Evolutionary conservation across 2,888 invertebrate species (phyloP).

Genomic region (Branchellion lobata): DNA sequence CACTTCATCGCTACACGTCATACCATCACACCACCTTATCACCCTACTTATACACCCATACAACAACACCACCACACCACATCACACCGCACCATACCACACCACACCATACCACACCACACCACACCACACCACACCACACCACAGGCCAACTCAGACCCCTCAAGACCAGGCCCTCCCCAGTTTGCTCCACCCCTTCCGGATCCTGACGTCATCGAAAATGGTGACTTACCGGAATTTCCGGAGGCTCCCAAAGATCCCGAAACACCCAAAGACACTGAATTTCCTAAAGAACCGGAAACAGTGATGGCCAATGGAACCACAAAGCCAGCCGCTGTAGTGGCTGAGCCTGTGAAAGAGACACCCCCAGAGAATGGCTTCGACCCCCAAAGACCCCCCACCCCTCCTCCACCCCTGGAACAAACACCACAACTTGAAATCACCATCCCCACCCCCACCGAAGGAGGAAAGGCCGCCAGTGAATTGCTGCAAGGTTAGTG

Average conservation of each 20-base stretch:
- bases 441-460: conserved; percentile 51
- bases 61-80: too few species aligned
- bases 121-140: too few species aligned
- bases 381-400: not conserved
- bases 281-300: conserved; percentile 17
- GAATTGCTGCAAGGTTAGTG: conserved; percentile 45
- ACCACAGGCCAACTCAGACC: not conserved
- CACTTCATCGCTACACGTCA: too few species aligned
- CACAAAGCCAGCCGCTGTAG: conserved; percentile 57
- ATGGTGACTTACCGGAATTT: conserved; percentile 4
- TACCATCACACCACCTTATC: too few species aligned
- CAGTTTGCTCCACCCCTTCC: conserved; percentile 40
- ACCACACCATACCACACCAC: too few species aligned
- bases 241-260: conserved; percentile 6
- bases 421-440: conserved; percentile 48
- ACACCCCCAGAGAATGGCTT: not conserved
- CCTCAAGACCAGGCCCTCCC: conserved; percentile 44
- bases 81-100: too few species aligned
- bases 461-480: conserved; percentile 44
- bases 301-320: conserved; percentile 53
- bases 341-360: conserved; percentile 53
- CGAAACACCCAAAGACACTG: conserved; percentile 25
- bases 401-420: conserved; percentile 27
- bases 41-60: too few species aligned
- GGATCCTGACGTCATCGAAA: conserved; percentile 24